Conservation (phyloP, 2,888 invertebrate species). For the Glaucopsyche alexis region DNA sequence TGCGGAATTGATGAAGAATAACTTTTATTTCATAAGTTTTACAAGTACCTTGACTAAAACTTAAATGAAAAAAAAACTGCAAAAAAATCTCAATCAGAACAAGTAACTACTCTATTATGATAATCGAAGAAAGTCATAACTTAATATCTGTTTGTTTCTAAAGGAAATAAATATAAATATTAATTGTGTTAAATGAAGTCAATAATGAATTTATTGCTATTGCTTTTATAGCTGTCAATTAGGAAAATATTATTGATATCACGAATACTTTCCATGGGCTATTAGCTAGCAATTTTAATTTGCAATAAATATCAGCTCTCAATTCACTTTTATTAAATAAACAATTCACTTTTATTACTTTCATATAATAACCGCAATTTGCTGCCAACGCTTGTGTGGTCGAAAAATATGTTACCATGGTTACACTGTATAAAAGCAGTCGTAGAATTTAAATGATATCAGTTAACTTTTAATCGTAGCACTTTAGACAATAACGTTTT, state of each 20-base stretch:
- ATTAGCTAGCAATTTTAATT: conserved; percentile 34
- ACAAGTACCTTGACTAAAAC: too few relatives aligned
- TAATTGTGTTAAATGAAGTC: conserved; percentile 12
- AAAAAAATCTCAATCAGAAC: background rate
- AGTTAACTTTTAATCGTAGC: background rate
- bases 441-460: background rate
- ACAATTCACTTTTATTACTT: conserved; percentile 42
- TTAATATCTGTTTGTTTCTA: background rate
- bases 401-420: conserved; percentile 29
- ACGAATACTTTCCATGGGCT: conserved; percentile 16
- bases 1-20: background rate
- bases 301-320: conserved; percentile 40
- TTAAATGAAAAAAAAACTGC: background rate
- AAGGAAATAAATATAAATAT: background rate
- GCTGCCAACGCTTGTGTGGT: conserved; percentile 43
- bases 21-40: background rate
- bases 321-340: too few relatives aligned
- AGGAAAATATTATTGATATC: background rate
- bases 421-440: background rate
- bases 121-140: background rate
- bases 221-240: conserved; percentile 14
- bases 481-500: background rate
- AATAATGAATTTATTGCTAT: conserved; percentile 9
- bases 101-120: background rate
- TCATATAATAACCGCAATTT: conserved; percentile 40